Conservation (phyloP, 2,797 vertebrate genomes). For the Spinibarbus caldwelli region DNA sequence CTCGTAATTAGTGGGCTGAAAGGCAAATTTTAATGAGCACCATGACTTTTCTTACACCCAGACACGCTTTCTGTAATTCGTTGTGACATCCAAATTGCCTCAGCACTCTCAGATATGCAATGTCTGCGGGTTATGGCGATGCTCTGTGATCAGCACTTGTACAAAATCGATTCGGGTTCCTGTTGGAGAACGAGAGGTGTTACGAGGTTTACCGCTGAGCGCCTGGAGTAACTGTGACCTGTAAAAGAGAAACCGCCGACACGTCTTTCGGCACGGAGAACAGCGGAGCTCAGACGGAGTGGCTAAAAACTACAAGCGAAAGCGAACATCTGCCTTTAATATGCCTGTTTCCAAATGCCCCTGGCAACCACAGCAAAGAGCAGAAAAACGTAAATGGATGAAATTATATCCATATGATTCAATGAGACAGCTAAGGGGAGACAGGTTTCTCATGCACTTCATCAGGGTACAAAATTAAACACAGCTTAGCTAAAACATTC, state of each 20-base stretch:
- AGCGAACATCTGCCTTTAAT: conserved; percentile 86
- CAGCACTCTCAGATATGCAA: conserved; percentile 57
- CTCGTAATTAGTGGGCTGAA: conserved; percentile 64
- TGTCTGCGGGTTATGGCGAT: conserved; percentile 44
- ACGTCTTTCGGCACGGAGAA: conserved; percentile 80
- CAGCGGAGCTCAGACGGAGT: conserved; percentile 74
- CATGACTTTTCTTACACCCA: conserved; percentile 50
- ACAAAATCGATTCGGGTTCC: conserved; percentile 42
- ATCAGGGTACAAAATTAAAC: conserved; percentile 85
- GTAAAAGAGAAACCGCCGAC: conserved; percentile 79
- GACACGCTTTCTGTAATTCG: conserved; percentile 65
- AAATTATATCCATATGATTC: conserved; percentile 90
- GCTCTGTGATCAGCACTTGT: conserved; percentile 34
- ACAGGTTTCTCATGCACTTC: conserved; percentile 84
- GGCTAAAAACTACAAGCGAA: conserved; percentile 75
- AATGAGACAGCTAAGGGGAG: conserved; percentile 85
- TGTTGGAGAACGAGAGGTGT: conserved; percentile 39
- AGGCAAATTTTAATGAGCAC: conserved; percentile 56
- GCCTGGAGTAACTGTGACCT: conserved; percentile 65
- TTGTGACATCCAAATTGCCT: conserved; percentile 62
- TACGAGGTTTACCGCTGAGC: conserved; percentile 54
- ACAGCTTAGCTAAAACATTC: conserved; percentile 84
- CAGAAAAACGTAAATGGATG: conserved; percentile 85
- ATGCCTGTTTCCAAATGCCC: conserved; percentile 84
- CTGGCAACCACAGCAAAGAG: conserved; percentile 86